Percentiles rank a stretch among this genome's conserved stretches.
Conservation (phyloP, 2,797 vertebrate species). For the Sciurus carolinensis region DNA sequence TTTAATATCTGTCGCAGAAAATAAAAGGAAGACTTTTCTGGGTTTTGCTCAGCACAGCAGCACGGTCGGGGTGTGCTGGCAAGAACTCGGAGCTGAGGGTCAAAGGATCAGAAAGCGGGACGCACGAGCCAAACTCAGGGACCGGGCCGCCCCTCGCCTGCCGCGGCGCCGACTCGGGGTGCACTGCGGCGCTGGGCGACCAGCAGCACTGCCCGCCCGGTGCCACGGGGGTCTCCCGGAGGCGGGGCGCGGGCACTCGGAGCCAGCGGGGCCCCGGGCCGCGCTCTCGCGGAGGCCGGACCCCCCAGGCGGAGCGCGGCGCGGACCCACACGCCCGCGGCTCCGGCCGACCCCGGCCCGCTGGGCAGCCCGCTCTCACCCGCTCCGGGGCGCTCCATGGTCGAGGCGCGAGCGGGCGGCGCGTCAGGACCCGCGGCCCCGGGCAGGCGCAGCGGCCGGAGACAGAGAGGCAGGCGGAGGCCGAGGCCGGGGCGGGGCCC, state of each 20-base stretch:
- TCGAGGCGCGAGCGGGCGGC: background rate
- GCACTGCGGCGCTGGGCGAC: fast-evolving
- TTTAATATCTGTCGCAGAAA: background rate
- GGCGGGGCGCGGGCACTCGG: no score
- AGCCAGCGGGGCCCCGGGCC: background rate
- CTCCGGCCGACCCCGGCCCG: background rate
- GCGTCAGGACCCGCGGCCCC: background rate
- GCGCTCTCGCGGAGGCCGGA: background rate
- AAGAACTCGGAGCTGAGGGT: background rate
- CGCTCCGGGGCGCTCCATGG: slow-evolving; percentile 70
- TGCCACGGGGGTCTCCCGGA: fast-evolving
- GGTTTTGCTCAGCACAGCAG: background rate
- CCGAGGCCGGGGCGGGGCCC: background rate
- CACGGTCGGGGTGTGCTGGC: background rate
- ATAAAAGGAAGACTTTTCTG: background rate
- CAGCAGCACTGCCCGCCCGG: fast-evolving
- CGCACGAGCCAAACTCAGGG: slow-evolving; percentile 20
- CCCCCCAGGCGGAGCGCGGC: background rate
- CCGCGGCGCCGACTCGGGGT: background rate
- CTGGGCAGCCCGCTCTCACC: slow-evolving; percentile 67
- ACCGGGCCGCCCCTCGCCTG: background rate
- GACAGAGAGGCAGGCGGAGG: background rate
- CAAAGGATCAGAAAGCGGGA: background rate
- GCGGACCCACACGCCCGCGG: background rate
- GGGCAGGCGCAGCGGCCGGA: fast-evolving